Evolutionary conservation across 2,113 vertebrate species (phyloP), one percentile per base, ranked within the genome.

Genomic region (Pitta sordida): DNA sequence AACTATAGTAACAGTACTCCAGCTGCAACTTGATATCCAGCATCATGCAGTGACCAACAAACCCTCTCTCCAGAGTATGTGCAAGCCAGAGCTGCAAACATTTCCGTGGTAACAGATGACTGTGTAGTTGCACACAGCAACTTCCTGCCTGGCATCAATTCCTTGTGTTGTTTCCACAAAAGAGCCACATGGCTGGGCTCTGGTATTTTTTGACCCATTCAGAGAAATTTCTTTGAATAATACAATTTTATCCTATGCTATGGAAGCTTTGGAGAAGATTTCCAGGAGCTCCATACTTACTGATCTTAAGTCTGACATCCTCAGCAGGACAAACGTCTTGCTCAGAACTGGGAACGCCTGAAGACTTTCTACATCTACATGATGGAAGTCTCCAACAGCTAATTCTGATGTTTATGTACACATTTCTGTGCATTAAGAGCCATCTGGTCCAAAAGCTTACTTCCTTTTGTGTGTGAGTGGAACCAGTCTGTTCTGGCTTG

Each of bases 41-140:
- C 26, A 48, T 43, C 76, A 53, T 3, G 2, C 63, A 80, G 27
- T 9, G 44, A 85, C 63, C 49, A 83, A 46, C 36, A 65, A 44
- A 58, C 41, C 58, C 63, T 14, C n/a, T 39, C 86, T 64, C 41
- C 14, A 29, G 29, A 27, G 32, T 17, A n/a, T 1, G 1, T 0
- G 3, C 30, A 39, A 49, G 43, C 1, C 2, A 71, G 44, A 75
- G n/a, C 23, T 39, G 53, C 23, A 37, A 41, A 41, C 26, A 53
- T 51, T 34, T 49, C 52, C 23, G 36, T 6, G 23, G 56, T 51
- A 83, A 39, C 32, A 78, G 64, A 15, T 81, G 52, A 19, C 20
- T 3, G 10, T 56, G 51, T 21, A 19, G 3, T 36, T 44, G 8
- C 30, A 14, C 3, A 2, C 3, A 46, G 36, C 39, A 10, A 14